Evolutionary conservation across 2,113 vertebrate species (phyloP).

Genomic region (Monopterus albus): DNA sequence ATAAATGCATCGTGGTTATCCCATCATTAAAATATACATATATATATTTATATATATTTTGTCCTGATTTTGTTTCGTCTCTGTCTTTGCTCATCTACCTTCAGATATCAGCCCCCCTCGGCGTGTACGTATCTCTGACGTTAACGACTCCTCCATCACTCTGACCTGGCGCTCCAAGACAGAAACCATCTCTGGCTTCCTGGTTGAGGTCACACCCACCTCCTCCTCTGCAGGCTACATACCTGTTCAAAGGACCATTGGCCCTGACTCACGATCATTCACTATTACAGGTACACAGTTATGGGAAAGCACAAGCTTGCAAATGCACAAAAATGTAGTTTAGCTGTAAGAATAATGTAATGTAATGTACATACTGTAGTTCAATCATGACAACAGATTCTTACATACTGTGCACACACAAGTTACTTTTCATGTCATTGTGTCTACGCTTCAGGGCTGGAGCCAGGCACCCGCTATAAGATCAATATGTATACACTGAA

Average conservation of each 20-base stretch:
- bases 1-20: too few species aligned
- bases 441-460: conserved; percentile 83
- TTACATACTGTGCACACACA: not conserved
- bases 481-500: conserved; percentile 93
- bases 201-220: conserved; percentile 86
- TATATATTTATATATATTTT: too few species aligned
- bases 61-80: not conserved
- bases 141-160: conserved; percentile 91
- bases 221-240: conserved; percentile 76
- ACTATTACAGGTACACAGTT: conserved; percentile 87
- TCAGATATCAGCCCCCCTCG: conserved; percentile 94
- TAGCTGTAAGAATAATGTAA: too few species aligned
- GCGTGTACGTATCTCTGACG: conserved; percentile 88
- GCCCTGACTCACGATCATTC: conserved; percentile 84
- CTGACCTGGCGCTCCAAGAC: conserved; percentile 94
- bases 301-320: too few species aligned
- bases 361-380: too few species aligned
- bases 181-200: conserved; percentile 92
- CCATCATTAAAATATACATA: too few species aligned
- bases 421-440: not conserved
- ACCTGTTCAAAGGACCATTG: conserved; percentile 87
- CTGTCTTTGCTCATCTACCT: not conserved
- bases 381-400: not conserved
- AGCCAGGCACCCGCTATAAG: conserved; percentile 92
- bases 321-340: not conserved